These are phyloP conservation scores for Cyanocitta stelleri DNA, from an alignment of 2,113 vertebrate genomes.

Conservation along the genomic window DNA sequence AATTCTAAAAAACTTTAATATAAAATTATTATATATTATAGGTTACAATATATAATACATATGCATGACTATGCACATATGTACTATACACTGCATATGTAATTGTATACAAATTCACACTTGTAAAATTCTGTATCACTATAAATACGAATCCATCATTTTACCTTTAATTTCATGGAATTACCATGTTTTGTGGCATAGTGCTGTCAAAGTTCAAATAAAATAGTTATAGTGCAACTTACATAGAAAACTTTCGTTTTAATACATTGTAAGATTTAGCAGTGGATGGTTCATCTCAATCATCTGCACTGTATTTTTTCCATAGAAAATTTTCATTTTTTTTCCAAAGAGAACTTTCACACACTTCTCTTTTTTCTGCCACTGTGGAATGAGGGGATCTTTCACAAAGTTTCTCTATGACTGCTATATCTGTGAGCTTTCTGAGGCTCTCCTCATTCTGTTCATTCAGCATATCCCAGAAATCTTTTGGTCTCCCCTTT, in stretches of 20 bases:
- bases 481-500: slow-evolving; percentile 80
- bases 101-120: not conserved
- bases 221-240: not conserved
- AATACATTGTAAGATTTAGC: not conserved
- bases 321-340: slow-evolving; percentile 92
- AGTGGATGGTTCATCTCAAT: not conserved
- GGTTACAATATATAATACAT: not conserved
- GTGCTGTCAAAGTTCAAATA: not conserved
- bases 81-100: not conserved
- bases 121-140: not conserved
- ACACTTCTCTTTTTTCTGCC: slow-evolving; percentile 33
- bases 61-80: not conserved
- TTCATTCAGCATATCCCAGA: slow-evolving; percentile 94
- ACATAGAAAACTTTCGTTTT: not conserved
- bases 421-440: slow-evolving; percentile 82
- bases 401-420: slow-evolving; percentile 83
- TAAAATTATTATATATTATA: not conserved
- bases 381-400: slow-evolving; percentile 31
- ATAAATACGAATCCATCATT: not conserved
- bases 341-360: slow-evolving; percentile 82
- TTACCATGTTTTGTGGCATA: not conserved
- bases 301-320: slow-evolving; percentile 71
- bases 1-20: not conserved
- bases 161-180: not conserved
- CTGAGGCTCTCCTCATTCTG: slow-evolving; percentile 85